phyloP scores from a whole-genome alignment of 2,797 vertebrate species.

The Gobionotothen gibberifrons region DNA sequence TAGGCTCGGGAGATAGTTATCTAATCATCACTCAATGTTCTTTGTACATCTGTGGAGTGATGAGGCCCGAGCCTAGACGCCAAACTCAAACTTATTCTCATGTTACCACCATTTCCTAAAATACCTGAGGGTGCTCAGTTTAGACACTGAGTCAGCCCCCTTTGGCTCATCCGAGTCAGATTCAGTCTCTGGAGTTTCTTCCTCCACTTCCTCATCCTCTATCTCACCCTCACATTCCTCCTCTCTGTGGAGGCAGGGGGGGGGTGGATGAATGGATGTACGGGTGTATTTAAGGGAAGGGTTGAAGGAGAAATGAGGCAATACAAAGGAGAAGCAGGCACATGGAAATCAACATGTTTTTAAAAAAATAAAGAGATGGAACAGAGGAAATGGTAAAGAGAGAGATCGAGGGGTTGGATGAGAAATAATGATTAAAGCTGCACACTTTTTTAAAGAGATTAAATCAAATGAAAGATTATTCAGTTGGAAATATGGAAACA shows the following conservation, averaged over 20 bases:
- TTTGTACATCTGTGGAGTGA: no score
- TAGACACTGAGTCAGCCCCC: conserved; percentile 68
- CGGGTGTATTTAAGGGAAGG: conserved; percentile 29
- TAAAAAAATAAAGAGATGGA: conserved; percentile 27
- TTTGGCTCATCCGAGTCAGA: conserved; percentile 80
- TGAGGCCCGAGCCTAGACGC: no score
- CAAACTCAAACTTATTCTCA: conserved; percentile 6
- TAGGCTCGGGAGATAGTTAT: no score
- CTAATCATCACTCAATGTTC: no score
- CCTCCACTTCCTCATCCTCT: conserved; percentile 51
- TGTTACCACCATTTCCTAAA: conserved; percentile 55
- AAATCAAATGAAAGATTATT: no score
- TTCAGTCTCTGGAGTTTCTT: conserved; percentile 78
- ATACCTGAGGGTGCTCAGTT: conserved; percentile 79
- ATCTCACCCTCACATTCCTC: conserved; percentile 77
- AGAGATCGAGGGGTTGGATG: conserved; percentile 8
- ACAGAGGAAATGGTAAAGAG: background rate
- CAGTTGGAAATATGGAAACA: no score
- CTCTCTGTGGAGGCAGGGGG: conserved; percentile 69
- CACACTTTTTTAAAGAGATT: background rate
- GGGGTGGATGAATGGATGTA: conserved; percentile 11
- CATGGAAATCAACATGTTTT: conserved; percentile 26
- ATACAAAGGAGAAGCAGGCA: conserved; percentile 53
- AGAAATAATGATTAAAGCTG: background rate
- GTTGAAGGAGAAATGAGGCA: conserved; percentile 47